A percentile compares a stretch with the other conserved stretches of the same genome.
phyloP scores from a whole-genome alignment of 2,113 vertebrate genomes.

The Drymodes brunneopygia region DNA sequence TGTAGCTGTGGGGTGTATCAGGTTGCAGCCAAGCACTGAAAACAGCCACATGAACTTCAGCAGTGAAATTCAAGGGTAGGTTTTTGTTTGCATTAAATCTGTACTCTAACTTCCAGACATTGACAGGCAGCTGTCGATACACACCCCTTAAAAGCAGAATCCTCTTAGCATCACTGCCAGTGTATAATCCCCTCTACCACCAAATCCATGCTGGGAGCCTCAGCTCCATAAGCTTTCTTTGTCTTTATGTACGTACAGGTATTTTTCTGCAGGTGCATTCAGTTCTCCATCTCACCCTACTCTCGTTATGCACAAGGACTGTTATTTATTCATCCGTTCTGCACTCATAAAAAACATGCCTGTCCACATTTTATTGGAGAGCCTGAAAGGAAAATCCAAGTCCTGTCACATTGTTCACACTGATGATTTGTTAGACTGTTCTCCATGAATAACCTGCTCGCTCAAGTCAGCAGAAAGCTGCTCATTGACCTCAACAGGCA shows the following conservation, averaged over 20 bases:
- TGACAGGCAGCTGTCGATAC: background rate
- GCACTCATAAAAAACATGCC: background rate
- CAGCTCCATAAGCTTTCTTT: fast-evolving
- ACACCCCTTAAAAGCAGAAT: background rate
- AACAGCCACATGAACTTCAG: background rate
- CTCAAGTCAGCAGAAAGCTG: background rate
- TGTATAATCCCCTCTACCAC: background rate
- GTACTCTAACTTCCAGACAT: background rate
- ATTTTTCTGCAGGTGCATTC: background rate
- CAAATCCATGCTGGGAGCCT: background rate
- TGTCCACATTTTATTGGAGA: background rate
- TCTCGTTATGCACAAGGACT: background rate
- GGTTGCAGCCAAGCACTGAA: background rate
- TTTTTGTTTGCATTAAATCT: background rate
- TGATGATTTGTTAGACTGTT: background rate
- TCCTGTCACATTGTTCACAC: background rate
- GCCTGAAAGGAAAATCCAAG: background rate
- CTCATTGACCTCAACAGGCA: background rate
- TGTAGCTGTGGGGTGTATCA: background rate
- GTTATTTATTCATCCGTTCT: background rate
- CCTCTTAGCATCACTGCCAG: background rate
- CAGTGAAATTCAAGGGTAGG: background rate
- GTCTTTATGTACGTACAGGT: no score
- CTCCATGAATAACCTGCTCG: background rate
- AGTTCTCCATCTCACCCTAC: background rate